Evolutionary conservation across 1,140 invertebrate species (phyloP), one percentile per base, ranked within the genome.

Genomic region (Planococcus citri): DNA sequence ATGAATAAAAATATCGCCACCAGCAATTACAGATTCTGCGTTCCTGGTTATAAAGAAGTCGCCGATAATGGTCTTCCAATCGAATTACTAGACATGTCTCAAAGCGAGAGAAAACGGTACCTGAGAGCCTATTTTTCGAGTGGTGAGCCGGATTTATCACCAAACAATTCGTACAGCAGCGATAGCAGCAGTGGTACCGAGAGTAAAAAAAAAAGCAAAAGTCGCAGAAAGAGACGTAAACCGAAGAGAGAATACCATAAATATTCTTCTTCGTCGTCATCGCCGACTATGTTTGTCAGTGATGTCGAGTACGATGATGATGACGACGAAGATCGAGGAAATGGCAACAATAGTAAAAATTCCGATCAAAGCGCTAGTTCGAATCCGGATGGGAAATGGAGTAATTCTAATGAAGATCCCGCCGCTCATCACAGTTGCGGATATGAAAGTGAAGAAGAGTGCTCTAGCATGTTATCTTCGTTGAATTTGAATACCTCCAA

Each of bases 1-100:
- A 25, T 64, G 60, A 64, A 64, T 27, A 64, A 64, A 64, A 24
- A 24, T 25, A 27, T 64, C 60, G 60, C 60, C 60, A 64, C 12
- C 9, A 64, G 60, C 25, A 64, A 64, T 25, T 64, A 64, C 22
- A 24, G 60, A 64, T 64, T 64, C 22, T 64, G 60, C 22, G 60
- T 64, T 10, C 60, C 60, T 20, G 60, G 60, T 4, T 64, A 64
- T 20, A 24, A 27, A 9, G 60, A 64, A 20, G 10, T 27, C 10
- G 4, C 60, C 9, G 60, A 64, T 21, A 64, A 27, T 20, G 60
- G 60, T 4, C 10, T 64, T 9, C 60, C 12, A 4, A 64, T 64
- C 22, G 60, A 64, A 17, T 20, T 64, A 25, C 25, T 64, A 10
- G 60, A 64, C 10, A 64, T 64, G 60, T 64, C 60, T 4, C 60